These are phyloP conservation scores for Drosophila nasuta DNA, from an alignment of 1,140 invertebrate species.

Conservation along the genomic window DNA sequence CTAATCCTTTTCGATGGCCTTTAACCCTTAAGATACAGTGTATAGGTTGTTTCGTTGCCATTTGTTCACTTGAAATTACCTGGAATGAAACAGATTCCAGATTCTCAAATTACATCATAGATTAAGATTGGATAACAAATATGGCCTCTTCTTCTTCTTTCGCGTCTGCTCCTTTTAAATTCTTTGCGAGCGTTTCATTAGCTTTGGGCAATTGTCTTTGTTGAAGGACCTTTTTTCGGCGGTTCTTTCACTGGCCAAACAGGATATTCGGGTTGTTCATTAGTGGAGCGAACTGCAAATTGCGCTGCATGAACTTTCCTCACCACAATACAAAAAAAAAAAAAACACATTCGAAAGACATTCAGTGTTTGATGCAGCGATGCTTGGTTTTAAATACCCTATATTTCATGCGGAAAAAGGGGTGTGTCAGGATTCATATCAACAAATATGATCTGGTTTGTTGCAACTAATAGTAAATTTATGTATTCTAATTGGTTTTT, in stretches of 20 bases:
- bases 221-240: conserved; percentile 5
- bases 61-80: background rate
- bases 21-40: too few species aligned
- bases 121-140: background rate
- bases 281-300: conserved; percentile 45
- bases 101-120: conserved; percentile 25
- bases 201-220: conserved; percentile 5
- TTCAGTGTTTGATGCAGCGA: background rate
- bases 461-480: too few species aligned
- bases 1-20: background rate
- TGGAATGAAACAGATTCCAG: background rate
- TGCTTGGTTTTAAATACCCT: conserved; percentile 27
- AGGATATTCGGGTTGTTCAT: conserved; percentile 69
- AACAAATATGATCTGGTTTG: too few species aligned
- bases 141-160: background rate
- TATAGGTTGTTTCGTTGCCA: background rate
- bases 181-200: background rate
- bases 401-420: background rate
- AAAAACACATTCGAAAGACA: conserved; percentile 19
- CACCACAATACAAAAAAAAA: conserved; percentile 4
- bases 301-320: conserved; percentile 52
- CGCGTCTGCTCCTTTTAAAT: background rate
- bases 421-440: background rate
- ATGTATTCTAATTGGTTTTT: background rate
- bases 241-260: conserved; percentile 39